Conservation (phyloP, 2,797 vertebrate species). For the Sebastes umbrosus region DNA sequence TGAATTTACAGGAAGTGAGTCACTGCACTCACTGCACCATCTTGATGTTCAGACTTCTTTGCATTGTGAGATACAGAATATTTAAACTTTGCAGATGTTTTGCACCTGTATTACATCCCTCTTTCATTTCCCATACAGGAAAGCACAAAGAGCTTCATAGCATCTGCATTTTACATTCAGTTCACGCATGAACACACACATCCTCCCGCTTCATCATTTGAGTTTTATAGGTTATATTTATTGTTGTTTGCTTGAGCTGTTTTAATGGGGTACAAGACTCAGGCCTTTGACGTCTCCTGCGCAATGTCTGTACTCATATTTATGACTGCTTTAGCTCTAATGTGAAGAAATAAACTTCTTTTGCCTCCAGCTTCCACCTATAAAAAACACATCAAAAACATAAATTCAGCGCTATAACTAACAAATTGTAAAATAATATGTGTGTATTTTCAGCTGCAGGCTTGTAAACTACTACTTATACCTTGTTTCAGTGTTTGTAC, state of each 20-base stretch:
- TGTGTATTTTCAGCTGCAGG: slow-evolving; percentile 1
- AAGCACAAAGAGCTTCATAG: slow-evolving; percentile 1
- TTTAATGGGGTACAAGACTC: slow-evolving; percentile 36
- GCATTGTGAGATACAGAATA: neutral
- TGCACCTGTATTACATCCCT: neutral
- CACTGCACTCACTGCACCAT: neutral
- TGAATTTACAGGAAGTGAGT: neutral
- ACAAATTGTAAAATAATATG: slow-evolving; percentile 21
- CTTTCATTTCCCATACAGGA: neutral
- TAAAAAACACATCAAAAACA: slow-evolving; percentile 22
- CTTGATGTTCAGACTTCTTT: neutral
- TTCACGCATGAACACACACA: neutral
- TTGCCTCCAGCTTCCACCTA: slow-evolving; percentile 10
- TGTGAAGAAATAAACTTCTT: slow-evolving; percentile 34
- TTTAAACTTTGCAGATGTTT: neutral
- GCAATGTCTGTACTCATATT: slow-evolving; percentile 25
- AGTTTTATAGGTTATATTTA: slow-evolving; percentile 52
- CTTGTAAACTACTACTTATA: slow-evolving; percentile 1
- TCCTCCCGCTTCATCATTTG: neutral
- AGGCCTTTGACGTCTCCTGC: slow-evolving; percentile 27
- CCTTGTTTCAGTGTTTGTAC: slow-evolving; percentile 3
- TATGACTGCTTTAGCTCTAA: slow-evolving; percentile 25
- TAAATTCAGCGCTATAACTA: slow-evolving; percentile 24
- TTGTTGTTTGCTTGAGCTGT: slow-evolving; percentile 45
- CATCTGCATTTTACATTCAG: slow-evolving; percentile 5